A percentile compares a stretch with the other conserved stretches of the same genome.
Evolutionary conservation across 2,888 invertebrate genomes (phyloP).

Genomic region (Phorcus lineatus): DNA sequence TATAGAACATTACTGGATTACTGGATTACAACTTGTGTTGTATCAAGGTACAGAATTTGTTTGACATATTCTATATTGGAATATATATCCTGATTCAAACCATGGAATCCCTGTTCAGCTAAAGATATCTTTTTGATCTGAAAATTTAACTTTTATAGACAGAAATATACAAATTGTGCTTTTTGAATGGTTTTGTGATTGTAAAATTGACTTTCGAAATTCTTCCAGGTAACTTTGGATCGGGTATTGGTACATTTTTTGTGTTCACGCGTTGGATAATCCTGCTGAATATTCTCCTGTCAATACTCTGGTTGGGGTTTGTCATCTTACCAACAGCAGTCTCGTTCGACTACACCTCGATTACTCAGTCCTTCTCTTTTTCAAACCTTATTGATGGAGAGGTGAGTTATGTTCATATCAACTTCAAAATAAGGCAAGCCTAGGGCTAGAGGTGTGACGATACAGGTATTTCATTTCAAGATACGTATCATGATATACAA

Average conservation of each 20-base stretch:
- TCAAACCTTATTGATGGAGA: slow-evolving; percentile 56
- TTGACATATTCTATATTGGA: too few species aligned
- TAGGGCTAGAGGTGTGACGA: too few species aligned
- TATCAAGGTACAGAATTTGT: too few species aligned
- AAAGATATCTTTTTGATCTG: too few species aligned
- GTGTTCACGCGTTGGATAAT: slow-evolving; percentile 59
- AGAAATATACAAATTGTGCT: not conserved
- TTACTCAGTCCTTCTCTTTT: slow-evolving; percentile 43
- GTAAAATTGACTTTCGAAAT: not conserved
- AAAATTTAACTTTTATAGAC: not conserved
- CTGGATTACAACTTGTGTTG: too few species aligned
- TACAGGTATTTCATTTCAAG: too few species aligned
- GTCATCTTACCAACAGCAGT: slow-evolving; percentile 54
- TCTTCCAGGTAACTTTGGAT: slow-evolving; percentile 59
- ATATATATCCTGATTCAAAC: too few species aligned
- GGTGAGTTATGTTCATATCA: slow-evolving; percentile 35
- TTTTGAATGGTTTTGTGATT: not conserved
- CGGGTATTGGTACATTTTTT: slow-evolving; percentile 62
- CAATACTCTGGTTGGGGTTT: slow-evolving; percentile 50
- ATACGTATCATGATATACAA: too few species aligned
- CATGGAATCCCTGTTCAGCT: too few species aligned
- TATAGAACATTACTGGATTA: too few species aligned
- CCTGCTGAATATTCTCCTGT: slow-evolving; percentile 49
- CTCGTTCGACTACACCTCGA: slow-evolving; percentile 43
- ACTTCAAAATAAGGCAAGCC: too few species aligned